Percentiles rank a stretch among this genome's conserved stretches.
phyloP scores from a whole-genome alignment of 2,113 vertebrate genomes.

The Hoplias malabaricus region DNA sequence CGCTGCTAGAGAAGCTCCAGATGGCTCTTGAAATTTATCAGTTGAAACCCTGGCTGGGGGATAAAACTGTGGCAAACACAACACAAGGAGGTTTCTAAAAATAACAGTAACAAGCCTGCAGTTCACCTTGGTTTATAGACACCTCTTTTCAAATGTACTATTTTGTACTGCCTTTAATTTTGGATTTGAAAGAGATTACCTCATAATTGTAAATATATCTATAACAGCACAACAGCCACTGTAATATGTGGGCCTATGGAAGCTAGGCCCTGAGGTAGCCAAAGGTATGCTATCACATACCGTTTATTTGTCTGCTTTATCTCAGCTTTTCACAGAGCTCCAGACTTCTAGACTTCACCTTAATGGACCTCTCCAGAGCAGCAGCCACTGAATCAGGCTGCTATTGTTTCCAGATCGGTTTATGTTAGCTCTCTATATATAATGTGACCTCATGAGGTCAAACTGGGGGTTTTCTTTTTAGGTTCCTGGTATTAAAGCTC shows the following conservation, averaged over 20 bases:
- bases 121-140: background rate
- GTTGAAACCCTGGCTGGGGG: conserved; percentile 24
- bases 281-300: background rate
- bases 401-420: background rate
- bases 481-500: background rate
- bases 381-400: background rate
- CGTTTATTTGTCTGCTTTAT: background rate
- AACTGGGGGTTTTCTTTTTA: background rate
- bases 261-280: background rate
- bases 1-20: conserved; percentile 10
- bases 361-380: background rate
- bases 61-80: conserved; percentile 21
- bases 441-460: background rate
- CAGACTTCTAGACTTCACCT: background rate
- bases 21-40: conserved; percentile 17
- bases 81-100: conserved; percentile 25
- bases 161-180: background rate
- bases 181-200: background rate
- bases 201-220: too few relatives aligned
- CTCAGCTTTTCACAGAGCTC: background rate
- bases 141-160: background rate
- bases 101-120: conserved; percentile 10
- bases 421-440: background rate
- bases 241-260: background rate
- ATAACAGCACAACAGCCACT: background rate